Evolutionary conservation across 2,888 invertebrate species (phyloP).

Genomic region (Monoplex corrugatus): DNA sequence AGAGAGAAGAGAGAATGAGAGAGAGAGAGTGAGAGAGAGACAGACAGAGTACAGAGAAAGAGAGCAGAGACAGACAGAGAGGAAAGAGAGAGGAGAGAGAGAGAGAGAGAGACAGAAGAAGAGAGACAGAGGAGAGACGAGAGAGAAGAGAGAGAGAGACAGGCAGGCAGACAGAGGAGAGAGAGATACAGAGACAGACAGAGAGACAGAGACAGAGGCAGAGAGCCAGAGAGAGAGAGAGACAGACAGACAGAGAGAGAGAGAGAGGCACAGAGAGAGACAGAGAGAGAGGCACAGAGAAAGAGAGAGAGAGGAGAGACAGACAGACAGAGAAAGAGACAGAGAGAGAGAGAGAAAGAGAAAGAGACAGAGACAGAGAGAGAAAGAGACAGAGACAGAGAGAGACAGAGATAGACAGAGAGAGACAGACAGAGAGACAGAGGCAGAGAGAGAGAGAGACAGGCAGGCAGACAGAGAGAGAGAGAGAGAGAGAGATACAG

Average conservation of each 20-base stretch:
- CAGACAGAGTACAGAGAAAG: background rate
- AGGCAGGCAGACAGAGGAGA: slow-evolving; percentile 16
- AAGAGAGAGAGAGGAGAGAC: slow-evolving; percentile 47
- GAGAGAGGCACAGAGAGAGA: background rate
- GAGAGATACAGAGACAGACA: background rate
- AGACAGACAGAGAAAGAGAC: background rate
- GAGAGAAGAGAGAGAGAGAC: slow-evolving; percentile 49
- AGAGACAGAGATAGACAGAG: slow-evolving; percentile 37
- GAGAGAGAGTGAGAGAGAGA: slow-evolving; percentile 7
- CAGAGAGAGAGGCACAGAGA: background rate
- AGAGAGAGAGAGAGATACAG: slow-evolving; percentile 19
- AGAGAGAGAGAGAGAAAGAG: slow-evolving; percentile 8
- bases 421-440: slow-evolving; percentile 43
- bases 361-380: background rate
- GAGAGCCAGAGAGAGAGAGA: slow-evolving; percentile 2
- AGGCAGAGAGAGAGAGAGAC: background rate
- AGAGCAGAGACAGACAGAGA: no score
- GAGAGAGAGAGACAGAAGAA: background rate
- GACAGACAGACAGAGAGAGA: background rate
- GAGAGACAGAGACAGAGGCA: background rate
- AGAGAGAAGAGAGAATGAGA: slow-evolving; percentile 2
- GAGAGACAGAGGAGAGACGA: background rate
- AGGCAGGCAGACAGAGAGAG: background rate
- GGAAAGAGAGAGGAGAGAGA: no score
- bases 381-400: slow-evolving; percentile 28